Evolutionary conservation across 1,140 invertebrate species (phyloP).

Genomic region (Mesaphorura yosii): DNA sequence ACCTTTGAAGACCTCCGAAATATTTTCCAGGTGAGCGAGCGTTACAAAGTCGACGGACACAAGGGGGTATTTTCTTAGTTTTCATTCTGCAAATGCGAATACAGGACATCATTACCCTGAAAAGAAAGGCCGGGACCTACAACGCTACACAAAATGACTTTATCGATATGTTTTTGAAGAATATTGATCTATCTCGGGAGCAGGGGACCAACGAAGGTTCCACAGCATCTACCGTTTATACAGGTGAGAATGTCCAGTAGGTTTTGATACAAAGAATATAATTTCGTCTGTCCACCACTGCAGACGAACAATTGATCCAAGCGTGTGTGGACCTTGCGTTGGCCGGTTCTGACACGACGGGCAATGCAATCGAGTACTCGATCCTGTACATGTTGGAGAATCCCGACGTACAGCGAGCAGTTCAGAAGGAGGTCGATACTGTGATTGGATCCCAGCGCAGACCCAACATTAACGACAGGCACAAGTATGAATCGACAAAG

Average conservation of each 20-base stretch:
- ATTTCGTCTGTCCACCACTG: neutral
- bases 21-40: slow-evolving; percentile 8
- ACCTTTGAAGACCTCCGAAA: slow-evolving; percentile 4
- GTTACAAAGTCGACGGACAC: neutral
- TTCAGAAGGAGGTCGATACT: slow-evolving; percentile 63
- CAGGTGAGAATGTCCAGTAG: slow-evolving; percentile 1
- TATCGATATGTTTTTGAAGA: slow-evolving; percentile 2
- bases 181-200: neutral
- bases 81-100: neutral
- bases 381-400: slow-evolving; percentile 62
- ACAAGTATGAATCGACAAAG: slow-evolving; percentile 44
- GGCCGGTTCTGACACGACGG: slow-evolving; percentile 56
- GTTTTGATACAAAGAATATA: no score
- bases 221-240: no score
- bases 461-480: slow-evolving; percentile 54
- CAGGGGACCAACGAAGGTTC: neutral
- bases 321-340: slow-evolving; percentile 29
- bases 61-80: neutral
- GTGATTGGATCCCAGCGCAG: slow-evolving; percentile 54
- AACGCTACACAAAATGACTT: neutral
- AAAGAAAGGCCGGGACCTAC: neutral
- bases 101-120: neutral
- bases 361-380: slow-evolving; percentile 60
- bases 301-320: slow-evolving; percentile 9
- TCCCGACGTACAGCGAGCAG: slow-evolving; percentile 65